A percentile compares a stretch with the other conserved stretches of the same genome.
Conservation (phyloP, 1,140 invertebrate genomes). For the Aphelinus certus region DNA sequence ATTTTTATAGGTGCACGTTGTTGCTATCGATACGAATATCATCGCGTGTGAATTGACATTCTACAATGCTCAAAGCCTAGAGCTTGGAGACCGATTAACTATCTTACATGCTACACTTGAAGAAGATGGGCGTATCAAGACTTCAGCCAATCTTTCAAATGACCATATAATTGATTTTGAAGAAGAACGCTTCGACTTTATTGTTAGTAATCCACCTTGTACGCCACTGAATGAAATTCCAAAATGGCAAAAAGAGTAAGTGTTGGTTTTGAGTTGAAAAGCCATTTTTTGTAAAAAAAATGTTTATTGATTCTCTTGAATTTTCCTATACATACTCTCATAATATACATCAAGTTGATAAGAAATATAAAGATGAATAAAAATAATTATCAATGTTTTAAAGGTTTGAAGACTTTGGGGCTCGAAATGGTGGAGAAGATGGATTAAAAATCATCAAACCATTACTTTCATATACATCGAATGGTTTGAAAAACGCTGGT, state of each 20-base stretch:
- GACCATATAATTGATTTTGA: constrained; percentile 50
- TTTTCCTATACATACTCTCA: too few species aligned
- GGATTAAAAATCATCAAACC: constrained; percentile 69
- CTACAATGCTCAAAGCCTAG: constrained; percentile 68
- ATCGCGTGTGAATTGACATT: constrained; percentile 70
- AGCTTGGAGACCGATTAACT: constrained; percentile 61
- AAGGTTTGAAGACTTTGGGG: constrained; percentile 73
- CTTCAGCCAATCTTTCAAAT: constrained; percentile 31
- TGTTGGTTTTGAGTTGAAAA: not conserved
- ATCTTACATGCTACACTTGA: constrained; percentile 65
- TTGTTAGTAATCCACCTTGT: constrained; percentile 76
- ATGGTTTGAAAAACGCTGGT: constrained; percentile 63
- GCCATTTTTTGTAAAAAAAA: too few species aligned
- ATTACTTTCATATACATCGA: constrained; percentile 66
- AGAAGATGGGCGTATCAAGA: constrained; percentile 51
- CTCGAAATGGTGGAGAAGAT: constrained; percentile 71
- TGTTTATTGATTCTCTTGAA: too few species aligned
- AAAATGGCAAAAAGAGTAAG: constrained; percentile 54
- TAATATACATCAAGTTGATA: too few species aligned
- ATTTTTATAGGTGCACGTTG: constrained; percentile 58
- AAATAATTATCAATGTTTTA: too few species aligned
- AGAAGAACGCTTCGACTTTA: constrained; percentile 66
- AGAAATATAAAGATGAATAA: too few species aligned
- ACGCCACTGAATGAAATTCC: constrained; percentile 67
- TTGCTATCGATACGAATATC: constrained; percentile 70